Base-by-base conservation (phyloP, 2,888 invertebrate genomes). In the Standfussiana lucernea region DNA sequence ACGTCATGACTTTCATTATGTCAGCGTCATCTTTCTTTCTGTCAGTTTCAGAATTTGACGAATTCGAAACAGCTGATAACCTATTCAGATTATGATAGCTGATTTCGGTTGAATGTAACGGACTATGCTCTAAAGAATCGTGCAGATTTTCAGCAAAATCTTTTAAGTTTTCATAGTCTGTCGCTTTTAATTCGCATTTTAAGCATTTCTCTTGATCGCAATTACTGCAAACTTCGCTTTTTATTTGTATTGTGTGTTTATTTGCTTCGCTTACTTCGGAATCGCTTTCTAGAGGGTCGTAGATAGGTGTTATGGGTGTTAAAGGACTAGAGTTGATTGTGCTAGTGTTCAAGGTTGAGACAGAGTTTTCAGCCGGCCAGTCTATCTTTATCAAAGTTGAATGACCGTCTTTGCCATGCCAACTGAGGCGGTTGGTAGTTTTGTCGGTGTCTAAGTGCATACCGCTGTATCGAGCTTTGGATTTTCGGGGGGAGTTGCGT, bases 41-140 rank as follows among this genome's bases (percentile, higher is more conserved):
- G 21, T 88, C 88, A 13, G 82, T 88, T 32, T 95, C 95, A 15
- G 89, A 88, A 35, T 95, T 95, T 0, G 96, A 95, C 0, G 97
- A 97, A 0, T 93, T 95, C 0, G 97, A 97, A 0, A 96, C 93
- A 3, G 95, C 96, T 0, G 97, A 97, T 8, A 97, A 82, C 71
- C 97, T 92, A 77, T 97, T 97, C 2, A 97, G 84, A 82, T 97
- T 96, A 62, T 97, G 96, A 76, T 97, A 97, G 82, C 96, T 96
- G 1, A 97, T 93, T 79, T 97, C 97, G 0, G 87, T 86, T 0
- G 96, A 95, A 72, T 94, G 96, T n/a, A 93, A 84, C 0, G 96
- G 94, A 72, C 95, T 96, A 0, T 92, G 92, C 73, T 96, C 96
- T 11, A 94, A 72, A 32, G 95, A 95, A 59, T 95, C 95, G 7